Base-by-base conservation (phyloP, 1,140 invertebrate genomes). In the Ridgeia piscesae region DNA sequence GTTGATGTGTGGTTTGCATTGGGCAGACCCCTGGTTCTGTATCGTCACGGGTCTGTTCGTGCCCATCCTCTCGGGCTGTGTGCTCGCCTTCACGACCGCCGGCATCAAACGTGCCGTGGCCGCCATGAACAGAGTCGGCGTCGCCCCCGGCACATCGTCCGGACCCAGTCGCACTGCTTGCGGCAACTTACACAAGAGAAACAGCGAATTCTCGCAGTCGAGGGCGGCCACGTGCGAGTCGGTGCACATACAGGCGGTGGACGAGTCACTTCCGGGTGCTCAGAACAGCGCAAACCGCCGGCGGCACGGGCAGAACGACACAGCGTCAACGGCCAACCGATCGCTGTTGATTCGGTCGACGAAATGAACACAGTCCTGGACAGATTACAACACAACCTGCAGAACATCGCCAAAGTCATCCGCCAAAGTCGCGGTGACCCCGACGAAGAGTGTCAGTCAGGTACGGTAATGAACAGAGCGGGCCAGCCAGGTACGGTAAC, bases 1-100 rank as follows among this genome's bases (percentile, higher is more conserved):
- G 33, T n/a, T 89, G 88, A 94, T 94, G 34, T 94, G 94, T 88
- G 94, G 93, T 9, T 35, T 94, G 34, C 93, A 93, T 48, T 94
- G 94, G 93, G 93, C 93, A 33, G 93, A 92, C 88, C 90, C 91
- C 34, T 92, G 92, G 89, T 93, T 94, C 50, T 94, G 94, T 91
- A 91, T 94, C 8, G 89, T 93, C 27, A 94, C 94, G 21, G 93
- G 91, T 8, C 9, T 93, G 21, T 93, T 92, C 58, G 93, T 93
- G 35, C 94, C 93, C 11, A 91, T 93, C 21, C 89, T 92, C 21
- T 93, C 93, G 0, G 93, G 88, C 27, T 77, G 35, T 89, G 91
- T 93, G 58, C 92, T 94, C 21, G 88, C 93, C n/a, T 93, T 92
- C 34, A 93, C 93, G 21, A 93, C 92, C 89, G 88, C 91, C 33